These are phyloP conservation scores for Denticeps clupeoides DNA, from an alignment of 2,797 vertebrate genomes.

Conservation along the genomic window DNA sequence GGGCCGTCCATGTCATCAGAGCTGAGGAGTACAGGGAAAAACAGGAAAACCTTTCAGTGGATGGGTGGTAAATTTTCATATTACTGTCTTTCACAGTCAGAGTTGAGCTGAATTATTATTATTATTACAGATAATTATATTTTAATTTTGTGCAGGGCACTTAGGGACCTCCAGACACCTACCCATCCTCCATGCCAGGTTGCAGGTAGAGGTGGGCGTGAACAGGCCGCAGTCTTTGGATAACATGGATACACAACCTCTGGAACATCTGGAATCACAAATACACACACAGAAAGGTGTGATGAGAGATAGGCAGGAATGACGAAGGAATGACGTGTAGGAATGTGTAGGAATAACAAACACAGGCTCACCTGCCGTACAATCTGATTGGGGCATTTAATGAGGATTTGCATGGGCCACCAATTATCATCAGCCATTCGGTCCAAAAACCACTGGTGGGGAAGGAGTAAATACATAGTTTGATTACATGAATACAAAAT, in stretches of 20 bases:
- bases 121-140: too few species aligned
- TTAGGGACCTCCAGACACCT: conserved; percentile 18
- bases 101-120: too few species aligned
- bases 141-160: too few species aligned
- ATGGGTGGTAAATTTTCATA: too few species aligned
- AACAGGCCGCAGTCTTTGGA: conserved; percentile 86
- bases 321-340: background rate
- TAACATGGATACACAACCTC: conserved; percentile 94
- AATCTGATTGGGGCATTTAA: conserved; percentile 98
- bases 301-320: background rate
- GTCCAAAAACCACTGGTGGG: conserved; percentile 99
- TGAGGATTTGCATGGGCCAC: conserved; percentile 99
- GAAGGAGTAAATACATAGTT: too few species aligned
- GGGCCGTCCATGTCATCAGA: conserved; percentile 96
- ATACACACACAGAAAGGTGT: background rate
- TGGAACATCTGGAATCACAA: conserved; percentile 84
- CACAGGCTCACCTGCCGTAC: conserved; percentile 89
- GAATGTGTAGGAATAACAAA: too few species aligned
- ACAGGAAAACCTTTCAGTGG: too few species aligned
- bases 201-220: conserved; percentile 97
- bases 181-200: conserved; percentile 97
- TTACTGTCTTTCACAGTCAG: too few species aligned
- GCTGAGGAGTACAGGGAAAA: conserved; percentile 47
- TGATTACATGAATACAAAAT: background rate
- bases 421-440: conserved; percentile 98